Conservation (phyloP, 2,888 invertebrate species). For the Microctonus brassicae region DNA sequence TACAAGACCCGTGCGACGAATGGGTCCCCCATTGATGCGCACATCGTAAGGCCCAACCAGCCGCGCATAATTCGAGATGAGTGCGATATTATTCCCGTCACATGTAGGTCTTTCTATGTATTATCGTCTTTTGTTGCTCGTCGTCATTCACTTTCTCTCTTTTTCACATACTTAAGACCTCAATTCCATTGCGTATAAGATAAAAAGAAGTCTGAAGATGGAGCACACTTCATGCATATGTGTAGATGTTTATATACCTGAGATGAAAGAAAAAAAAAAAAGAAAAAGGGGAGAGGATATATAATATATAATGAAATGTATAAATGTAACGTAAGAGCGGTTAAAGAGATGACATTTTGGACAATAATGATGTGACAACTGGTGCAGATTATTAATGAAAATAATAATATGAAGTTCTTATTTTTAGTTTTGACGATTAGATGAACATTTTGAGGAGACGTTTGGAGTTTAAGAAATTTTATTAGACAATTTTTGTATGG, state of each 20-base stretch:
- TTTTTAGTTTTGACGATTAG: too few relatives aligned
- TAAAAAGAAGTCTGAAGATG: neutral
- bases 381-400: slow-evolving; percentile 2
- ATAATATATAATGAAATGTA: too few relatives aligned
- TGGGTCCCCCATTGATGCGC: neutral
- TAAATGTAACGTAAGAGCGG: neutral
- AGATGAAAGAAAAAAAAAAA: neutral
- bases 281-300: too few relatives aligned
- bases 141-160: slow-evolving; percentile 34
- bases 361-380: slow-evolving; percentile 9
- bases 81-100: slow-evolving; percentile 21
- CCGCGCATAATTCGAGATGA: slow-evolving; percentile 61
- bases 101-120: slow-evolving; percentile 47
- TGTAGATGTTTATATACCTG: neutral
- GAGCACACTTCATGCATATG: neutral
- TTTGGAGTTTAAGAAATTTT: too few relatives aligned
- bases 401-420: slow-evolving; percentile 8
- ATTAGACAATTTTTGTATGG: too few relatives aligned
- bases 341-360: neutral
- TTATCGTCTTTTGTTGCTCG: slow-evolving; percentile 46
- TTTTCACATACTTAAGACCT: neutral
- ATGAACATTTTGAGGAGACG: too few relatives aligned
- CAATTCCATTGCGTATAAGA: neutral
- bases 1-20: slow-evolving; percentile 44
- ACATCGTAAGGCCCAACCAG: slow-evolving; percentile 46